Base-by-base conservation (phyloP, 2,888 invertebrate species). In the Macrophya alboannulata region DNA sequence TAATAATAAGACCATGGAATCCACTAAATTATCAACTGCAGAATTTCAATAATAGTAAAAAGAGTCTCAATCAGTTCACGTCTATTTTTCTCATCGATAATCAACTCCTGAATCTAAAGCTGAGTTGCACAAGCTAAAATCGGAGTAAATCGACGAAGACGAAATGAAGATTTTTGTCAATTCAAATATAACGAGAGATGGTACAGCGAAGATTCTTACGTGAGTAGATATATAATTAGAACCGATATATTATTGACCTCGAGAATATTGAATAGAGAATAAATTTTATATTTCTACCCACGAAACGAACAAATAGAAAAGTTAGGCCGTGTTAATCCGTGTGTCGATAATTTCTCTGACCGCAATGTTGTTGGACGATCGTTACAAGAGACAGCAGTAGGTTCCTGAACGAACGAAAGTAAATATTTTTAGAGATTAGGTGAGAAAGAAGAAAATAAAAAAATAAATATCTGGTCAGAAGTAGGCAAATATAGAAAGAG, bases 291-390 rank as follows among this genome's bases (percentile, higher is more conserved):
- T n/a, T 6, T 1, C 40, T 40, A 15, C 6, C 9, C 37, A 71
- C 40, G n/a, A n/a, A 37, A 10, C 8, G 59, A 40, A 59, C 17
- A n/a, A 21, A 21, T 59, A 51, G 15, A 79, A 4, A 45, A n/a
- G 55, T 25, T 8, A 21, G 15, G n/a, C 9, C 45, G 17, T 31
- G 55, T 31, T 0, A 25, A 6, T 77, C 4, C 4, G 31, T n/a
- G 15, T 59, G 79, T 37, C 31, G n/a, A 17, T 48, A 48, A 76
- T 76, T 76, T 76, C 76, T 76, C 76, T 51, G 55, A 77, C 55
- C 55, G 77, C 8, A 21, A 77, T 77, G 9, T 37, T 37, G 25
- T 21, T 31, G 15, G 5, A 2, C 9, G 12, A 15, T 15, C 15
- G 43, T 43, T 43, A 43, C 6, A 55, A 6, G 55, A 1, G 55